Evolutionary conservation across 2,797 vertebrate genomes (phyloP).

Genomic region (Sebastiscus tertius): DNA sequence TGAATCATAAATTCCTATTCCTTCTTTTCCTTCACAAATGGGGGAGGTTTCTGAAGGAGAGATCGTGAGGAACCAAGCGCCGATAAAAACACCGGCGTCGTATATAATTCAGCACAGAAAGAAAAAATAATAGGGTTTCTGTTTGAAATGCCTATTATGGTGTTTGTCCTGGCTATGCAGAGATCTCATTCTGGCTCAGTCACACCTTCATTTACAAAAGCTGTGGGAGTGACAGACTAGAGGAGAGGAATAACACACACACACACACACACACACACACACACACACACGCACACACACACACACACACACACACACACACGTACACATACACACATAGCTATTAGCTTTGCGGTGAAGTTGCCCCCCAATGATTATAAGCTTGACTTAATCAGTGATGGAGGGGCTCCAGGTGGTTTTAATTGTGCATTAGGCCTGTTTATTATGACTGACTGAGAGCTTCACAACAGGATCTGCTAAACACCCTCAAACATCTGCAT

Average conservation of each 20-base stretch:
- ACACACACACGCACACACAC: background rate
- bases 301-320: background rate
- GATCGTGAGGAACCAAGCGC: background rate
- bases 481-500: slow-evolving; percentile 48
- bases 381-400: slow-evolving; percentile 60
- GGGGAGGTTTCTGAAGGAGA: slow-evolving; percentile 18
- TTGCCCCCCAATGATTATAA: slow-evolving; percentile 53
- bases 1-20: background rate
- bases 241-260: background rate
- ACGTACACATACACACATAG: background rate
- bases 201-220: slow-evolving; percentile 69
- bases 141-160: slow-evolving; percentile 50
- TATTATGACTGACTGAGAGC: slow-evolving; percentile 65
- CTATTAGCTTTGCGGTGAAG: slow-evolving; percentile 40
- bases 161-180: slow-evolving; percentile 51
- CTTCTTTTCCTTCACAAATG: background rate
- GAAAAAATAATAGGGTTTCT: slow-evolving; percentile 44
- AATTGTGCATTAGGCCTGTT: slow-evolving; percentile 62
- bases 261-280: background rate
- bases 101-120: slow-evolving; percentile 22
- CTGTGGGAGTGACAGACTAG: slow-evolving; percentile 54
- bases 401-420: slow-evolving; percentile 73
- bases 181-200: slow-evolving; percentile 51
- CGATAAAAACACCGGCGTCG: slow-evolving; percentile 11
- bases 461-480: slow-evolving; percentile 57